These are phyloP conservation scores for Grammomys dolichurus DNA, from an alignment of 2,113 vertebrate species.

Conservation along the genomic window DNA sequence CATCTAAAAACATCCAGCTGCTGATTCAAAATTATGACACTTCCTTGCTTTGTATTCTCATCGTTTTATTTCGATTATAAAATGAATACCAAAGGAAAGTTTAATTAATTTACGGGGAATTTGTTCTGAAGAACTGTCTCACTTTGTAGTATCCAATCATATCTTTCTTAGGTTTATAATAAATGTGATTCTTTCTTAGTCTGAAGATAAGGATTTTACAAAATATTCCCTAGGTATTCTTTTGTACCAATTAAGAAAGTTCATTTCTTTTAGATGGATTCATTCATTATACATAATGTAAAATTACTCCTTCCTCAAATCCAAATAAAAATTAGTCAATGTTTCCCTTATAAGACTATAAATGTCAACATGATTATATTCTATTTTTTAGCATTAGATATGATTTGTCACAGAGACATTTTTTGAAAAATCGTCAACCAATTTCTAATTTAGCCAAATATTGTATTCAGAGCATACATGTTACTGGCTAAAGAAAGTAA, in stretches of 20 bases:
- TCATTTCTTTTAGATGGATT: neutral
- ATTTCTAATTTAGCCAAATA: neutral
- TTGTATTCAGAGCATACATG: neutral
- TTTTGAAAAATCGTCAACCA: neutral
- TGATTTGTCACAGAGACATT: neutral
- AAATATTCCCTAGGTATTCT: neutral
- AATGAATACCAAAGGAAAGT: slow-evolving; percentile 37
- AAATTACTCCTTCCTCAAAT: neutral
- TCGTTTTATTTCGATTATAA: slow-evolving; percentile 17
- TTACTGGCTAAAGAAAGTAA: neutral
- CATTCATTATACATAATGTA: neutral
- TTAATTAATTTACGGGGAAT: slow-evolving; percentile 25
- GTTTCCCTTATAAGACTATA: neutral
- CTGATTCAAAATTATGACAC: neutral
- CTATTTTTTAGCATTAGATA: neutral
- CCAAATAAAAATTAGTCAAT: slow-evolving; percentile 26
- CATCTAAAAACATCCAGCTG: neutral
- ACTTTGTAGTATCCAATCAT: neutral
- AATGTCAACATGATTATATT: neutral
- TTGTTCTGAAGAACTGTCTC: neutral
- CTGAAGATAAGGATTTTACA: neutral
- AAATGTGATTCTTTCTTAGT: neutral
- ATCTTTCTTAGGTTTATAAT: neutral
- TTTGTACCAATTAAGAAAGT: neutral
- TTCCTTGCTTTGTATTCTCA: neutral